Conservation (phyloP, 2,888 invertebrate species). For the Agonopterix subpropinquella region DNA sequence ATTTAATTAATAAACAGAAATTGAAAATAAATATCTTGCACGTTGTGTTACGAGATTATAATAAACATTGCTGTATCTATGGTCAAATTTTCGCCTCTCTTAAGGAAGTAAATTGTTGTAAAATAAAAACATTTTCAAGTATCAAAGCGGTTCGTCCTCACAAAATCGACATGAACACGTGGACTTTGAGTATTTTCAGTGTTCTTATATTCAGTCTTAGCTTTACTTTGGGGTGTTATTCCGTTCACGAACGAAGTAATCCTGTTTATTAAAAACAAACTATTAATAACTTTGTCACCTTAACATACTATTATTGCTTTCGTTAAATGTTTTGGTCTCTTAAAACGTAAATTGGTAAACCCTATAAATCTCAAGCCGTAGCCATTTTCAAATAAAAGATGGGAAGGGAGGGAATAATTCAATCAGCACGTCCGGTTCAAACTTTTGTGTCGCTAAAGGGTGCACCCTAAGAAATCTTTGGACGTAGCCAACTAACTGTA, state of each 20-base stretch:
- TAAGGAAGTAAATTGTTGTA: no score
- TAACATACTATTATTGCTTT: background rate
- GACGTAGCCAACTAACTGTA: conserved; percentile 49
- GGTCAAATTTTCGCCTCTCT: no score
- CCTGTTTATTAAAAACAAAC: conserved; percentile 31
- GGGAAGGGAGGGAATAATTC: conserved; percentile 32
- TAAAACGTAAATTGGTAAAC: no score
- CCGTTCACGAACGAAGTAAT: conserved; percentile 41
- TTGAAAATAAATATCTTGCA: no score
- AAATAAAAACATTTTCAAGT: conserved; percentile 17
- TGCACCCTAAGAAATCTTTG: conserved; percentile 31
- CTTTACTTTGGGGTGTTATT: conserved; percentile 48
- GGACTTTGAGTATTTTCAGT: conserved; percentile 47
- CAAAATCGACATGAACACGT: conserved; percentile 22
- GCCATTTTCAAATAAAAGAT: conserved; percentile 13
- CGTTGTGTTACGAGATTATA: no score
- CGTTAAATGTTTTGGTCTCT: no score
- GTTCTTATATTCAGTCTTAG: conserved; percentile 32
- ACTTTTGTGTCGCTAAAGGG: conserved; percentile 42
- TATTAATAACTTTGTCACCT: conserved; percentile 7
- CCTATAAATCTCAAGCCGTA: no score
- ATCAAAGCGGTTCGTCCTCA: conserved; percentile 25
- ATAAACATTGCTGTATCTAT: no score
- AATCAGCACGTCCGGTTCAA: conserved; percentile 37
- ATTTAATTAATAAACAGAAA: no score